Base-by-base conservation (phyloP, 2,888 invertebrate genomes). In the Leptopilina drosophilae region DNA sequence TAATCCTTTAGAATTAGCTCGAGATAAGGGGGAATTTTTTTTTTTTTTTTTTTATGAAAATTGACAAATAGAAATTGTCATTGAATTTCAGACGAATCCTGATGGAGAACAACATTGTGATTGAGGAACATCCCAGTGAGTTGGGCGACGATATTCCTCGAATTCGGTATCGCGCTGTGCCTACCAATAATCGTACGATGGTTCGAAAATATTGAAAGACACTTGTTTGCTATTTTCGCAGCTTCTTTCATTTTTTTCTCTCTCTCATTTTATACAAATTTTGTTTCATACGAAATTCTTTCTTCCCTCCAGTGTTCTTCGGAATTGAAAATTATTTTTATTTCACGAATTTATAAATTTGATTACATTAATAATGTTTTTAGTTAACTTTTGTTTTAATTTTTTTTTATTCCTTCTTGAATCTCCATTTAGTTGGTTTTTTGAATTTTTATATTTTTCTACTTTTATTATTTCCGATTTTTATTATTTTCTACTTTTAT, bases 131-230 rank as follows among this genome's bases (percentile, higher is more conserved):
- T 75, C 82, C 87, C 8, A 85, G 86, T 66, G 91, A 92, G 80
- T 80, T 90, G 64, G 87, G 87, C 33, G 91, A 91, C 64, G 91
- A 91, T 76, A 83, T 89, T 65, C 88, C 89, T 15, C 85, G 88
- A 78, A 85, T 90, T 79, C 89, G 91, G 75, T 91, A 89, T 83
- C 89, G 90, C 62, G 87, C 89, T 49, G 83, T 88, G 76, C 86
- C 88, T 81, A 85, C 87, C 85, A 90, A 86, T 87, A 91, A 90
- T 86, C 91, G 91, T 87, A 89, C 90, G 82, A 89, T 90, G 91
- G 91, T 90, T 88, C 87, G 88, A 84, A 87, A 87, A 85, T 84
- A 82, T 76, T 84, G 79, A 83, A 64, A 82, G 77, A 82, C 49
- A 49, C 80, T 83, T 83, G 81, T 84, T 85, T 80, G 82, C 81